Percentiles rank a stretch among this genome's conserved stretches.
Evolutionary conservation across 2,888 invertebrate genomes (phyloP).

Genomic region (Eristalinus aeneus): DNA sequence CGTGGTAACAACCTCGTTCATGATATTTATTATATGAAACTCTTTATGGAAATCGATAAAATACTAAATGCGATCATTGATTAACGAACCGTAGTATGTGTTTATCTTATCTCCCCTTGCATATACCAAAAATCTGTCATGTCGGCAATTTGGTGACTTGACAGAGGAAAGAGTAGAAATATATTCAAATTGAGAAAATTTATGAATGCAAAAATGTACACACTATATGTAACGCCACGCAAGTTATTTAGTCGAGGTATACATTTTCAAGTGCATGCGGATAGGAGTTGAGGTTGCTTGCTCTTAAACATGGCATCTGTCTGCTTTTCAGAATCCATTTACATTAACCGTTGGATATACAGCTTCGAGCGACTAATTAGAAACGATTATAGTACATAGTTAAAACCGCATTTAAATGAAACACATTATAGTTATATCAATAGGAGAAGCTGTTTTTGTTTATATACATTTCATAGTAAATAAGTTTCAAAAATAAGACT

Average conservation of each 20-base stretch:
- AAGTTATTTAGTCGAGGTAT: slow-evolving; percentile 2
- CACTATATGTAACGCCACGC: not conserved
- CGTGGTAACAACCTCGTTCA: slow-evolving; percentile 34
- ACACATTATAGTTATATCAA: too few relatives aligned
- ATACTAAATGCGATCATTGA: slow-evolving; percentile 44
- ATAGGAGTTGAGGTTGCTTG: too few relatives aligned
- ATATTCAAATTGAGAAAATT: slow-evolving; percentile 28
- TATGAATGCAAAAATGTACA: not conserved
- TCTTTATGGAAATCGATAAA: slow-evolving; percentile 39
- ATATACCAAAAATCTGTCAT: slow-evolving; percentile 15
- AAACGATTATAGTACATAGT: too few relatives aligned
- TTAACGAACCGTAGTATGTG: slow-evolving; percentile 1
- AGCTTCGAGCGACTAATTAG: too few relatives aligned
- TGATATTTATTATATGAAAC: slow-evolving; percentile 25
- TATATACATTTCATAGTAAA: too few relatives aligned
- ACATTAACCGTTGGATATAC: too few relatives aligned
- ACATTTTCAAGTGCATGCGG: not conserved
- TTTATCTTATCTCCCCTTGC: not conserved
- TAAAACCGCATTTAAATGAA: too few relatives aligned
- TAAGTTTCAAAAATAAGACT: too few relatives aligned
- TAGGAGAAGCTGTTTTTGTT: too few relatives aligned
- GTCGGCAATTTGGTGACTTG: not conserved
- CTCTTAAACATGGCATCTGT: too few relatives aligned
- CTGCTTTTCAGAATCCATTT: too few relatives aligned
- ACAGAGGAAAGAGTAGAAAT: not conserved